Base-by-base conservation (phyloP, 2,888 invertebrate genomes). In the Drosophila rellima region DNA sequence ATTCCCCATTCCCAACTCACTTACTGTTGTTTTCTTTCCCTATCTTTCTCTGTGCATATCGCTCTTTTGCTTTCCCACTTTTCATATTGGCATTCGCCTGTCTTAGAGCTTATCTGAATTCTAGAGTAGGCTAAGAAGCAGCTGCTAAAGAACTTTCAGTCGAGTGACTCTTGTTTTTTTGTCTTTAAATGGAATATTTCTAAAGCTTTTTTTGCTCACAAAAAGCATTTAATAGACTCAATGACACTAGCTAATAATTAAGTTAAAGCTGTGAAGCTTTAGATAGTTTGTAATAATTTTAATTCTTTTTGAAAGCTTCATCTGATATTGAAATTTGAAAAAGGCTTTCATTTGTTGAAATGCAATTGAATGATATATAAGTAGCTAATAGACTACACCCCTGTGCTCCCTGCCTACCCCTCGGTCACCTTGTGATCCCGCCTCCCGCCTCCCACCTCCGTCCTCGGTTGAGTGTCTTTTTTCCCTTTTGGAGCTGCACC, bases 71-170 rank as follows among this genome's bases (percentile, higher is more conserved):
- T 42, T 18, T 61, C 37, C n/a, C 52, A 33, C 50, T 54, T 26
- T 52, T 47, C 18, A 57, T 66, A 72, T 72, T 67, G 72, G 66
- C 71, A 67, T 72, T 67, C 71, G 33, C 70, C 42, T 20, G 23
- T 54, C 40, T 40, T 13, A 3, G 18, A 20, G 42, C 47, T 44
- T 71, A 65, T 71, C 71, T 47, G 59, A 70, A 66, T 35, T 51
- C 8, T 15, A 29, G 18, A 33, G 15, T 44, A 18, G 45, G 3
- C 37, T 18, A 29, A 31, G 59, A 23, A 23, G 11, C 31, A 33
- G 35, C 33, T 20, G 29, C n/a, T n/a, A 51, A 37, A 39, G n/a
- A 17, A 37, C 44, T 33, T 33, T 17, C 33, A 29, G 45, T 44
- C 61, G 42, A 55, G 37, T 11, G 17, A 18, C 26, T 61, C 35